Conservation (phyloP, 2,888 invertebrate species). For the Allygus modestus region DNA sequence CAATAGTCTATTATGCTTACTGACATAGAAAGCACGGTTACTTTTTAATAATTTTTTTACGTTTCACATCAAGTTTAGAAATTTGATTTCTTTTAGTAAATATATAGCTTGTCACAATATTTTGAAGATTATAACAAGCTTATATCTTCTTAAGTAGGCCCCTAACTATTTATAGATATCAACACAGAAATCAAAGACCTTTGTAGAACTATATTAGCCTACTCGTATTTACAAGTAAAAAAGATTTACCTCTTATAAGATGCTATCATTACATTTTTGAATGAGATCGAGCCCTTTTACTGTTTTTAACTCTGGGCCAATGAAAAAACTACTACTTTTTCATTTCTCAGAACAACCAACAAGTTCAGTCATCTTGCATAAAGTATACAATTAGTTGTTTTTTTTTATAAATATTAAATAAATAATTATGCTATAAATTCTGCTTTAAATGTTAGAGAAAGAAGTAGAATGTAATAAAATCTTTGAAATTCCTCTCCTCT, state of each 20-base stretch:
- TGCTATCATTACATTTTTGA: background rate
- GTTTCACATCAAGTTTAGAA: background rate
- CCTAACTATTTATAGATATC: background rate
- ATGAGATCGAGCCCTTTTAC: conserved; percentile 14
- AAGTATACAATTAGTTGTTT: background rate
- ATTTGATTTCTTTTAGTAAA: background rate
- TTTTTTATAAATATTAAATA: conserved; percentile 33
- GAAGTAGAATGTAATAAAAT: background rate
- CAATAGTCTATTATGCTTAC: too few species aligned
- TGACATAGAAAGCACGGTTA: too few species aligned
- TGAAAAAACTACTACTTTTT: background rate
- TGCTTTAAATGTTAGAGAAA: background rate
- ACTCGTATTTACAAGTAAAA: conserved; percentile 21
- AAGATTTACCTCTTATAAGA: background rate
- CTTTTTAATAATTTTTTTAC: background rate
- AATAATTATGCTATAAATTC: conserved; percentile 28
- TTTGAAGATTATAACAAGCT: background rate
- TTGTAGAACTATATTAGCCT: background rate
- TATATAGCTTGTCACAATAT: background rate
- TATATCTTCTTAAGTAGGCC: background rate
- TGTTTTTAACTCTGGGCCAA: background rate
- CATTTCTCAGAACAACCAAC: background rate
- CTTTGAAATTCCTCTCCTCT: conserved; percentile 35
- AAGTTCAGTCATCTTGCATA: conserved; percentile 4
- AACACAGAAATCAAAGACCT: background rate